A percentile compares a stretch with the other conserved stretches of the same genome.
phyloP scores from a whole-genome alignment of 2,888 invertebrate species.

The Pediacus dermestoides region DNA sequence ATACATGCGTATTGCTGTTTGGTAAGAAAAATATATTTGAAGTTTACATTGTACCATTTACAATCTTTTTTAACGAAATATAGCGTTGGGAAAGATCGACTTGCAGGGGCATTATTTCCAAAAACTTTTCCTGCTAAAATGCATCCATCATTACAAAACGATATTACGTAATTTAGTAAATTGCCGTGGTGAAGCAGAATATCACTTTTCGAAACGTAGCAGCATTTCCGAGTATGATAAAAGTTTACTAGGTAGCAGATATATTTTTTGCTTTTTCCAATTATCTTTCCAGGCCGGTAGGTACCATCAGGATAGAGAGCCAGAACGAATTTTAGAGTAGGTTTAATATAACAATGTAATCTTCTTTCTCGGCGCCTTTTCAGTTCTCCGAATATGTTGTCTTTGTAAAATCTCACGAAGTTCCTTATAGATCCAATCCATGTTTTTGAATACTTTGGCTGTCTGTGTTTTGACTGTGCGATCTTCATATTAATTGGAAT shows the following conservation, averaged over 20 bases:
- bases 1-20: conserved; percentile 26
- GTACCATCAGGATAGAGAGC: conserved; percentile 25
- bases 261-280: conserved; percentile 26
- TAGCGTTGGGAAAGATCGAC: conserved; percentile 27
- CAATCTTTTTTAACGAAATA: conserved; percentile 26
- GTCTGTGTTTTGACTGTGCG: too few species aligned
- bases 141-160: conserved; percentile 21
- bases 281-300: conserved; percentile 27
- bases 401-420: too few species aligned
- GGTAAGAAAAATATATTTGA: conserved; percentile 28
- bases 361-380: too few species aligned
- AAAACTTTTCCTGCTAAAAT: conserved; percentile 24
- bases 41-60: conserved; percentile 26
- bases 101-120: conserved; percentile 33
- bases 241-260: conserved; percentile 25
- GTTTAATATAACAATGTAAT: too few species aligned
- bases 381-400: too few species aligned
- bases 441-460: too few species aligned
- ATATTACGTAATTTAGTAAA: conserved; percentile 25
- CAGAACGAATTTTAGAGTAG: conserved; percentile 28
- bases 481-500: too few species aligned
- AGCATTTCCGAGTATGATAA: conserved; percentile 27
- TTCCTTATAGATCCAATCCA: too few species aligned
- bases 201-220: conserved; percentile 24
- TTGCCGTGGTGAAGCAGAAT: conserved; percentile 31